These are phyloP conservation scores for Noctilio leporinus DNA, from an alignment of 2,113 vertebrate genomes.

Conservation along the genomic window DNA sequence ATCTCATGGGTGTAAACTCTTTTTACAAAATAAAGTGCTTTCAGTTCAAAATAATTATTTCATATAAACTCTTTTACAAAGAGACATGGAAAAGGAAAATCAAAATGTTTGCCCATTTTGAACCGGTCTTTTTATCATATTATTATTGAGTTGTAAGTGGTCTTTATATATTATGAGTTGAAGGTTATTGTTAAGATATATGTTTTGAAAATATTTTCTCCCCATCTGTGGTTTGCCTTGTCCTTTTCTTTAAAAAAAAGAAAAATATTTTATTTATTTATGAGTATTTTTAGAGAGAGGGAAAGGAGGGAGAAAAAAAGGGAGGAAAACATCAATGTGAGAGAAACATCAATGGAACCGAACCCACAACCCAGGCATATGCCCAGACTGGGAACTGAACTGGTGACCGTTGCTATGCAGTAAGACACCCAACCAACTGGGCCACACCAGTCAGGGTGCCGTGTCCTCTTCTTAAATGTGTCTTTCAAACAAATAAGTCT, in stretches of 20 bases:
- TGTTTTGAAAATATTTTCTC: not conserved
- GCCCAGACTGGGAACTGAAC: no score
- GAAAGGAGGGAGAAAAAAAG: no score
- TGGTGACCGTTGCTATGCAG: no score
- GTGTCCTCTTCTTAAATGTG: not conserved
- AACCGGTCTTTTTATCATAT: not conserved
- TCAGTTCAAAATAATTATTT: slow-evolving; percentile 4
- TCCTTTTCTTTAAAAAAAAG: not conserved
- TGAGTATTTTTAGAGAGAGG: no score
- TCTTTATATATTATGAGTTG: not conserved
- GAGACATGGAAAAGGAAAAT: not conserved
- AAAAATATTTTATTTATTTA: no score
- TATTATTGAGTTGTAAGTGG: not conserved
- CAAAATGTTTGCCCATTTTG: not conserved
- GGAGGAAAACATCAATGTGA: no score
- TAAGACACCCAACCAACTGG: no score
- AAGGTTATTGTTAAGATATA: not conserved
- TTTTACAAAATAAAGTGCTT: not conserved
- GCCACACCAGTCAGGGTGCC: no score
- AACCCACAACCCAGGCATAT: no score
- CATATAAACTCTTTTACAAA: not conserved
- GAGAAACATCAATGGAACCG: no score
- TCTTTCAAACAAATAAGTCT: not conserved
- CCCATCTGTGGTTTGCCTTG: not conserved
- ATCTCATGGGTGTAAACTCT: not conserved